Evolutionary conservation across 2,797 vertebrate genomes (phyloP).

Genomic region (Esox lucius): DNA sequence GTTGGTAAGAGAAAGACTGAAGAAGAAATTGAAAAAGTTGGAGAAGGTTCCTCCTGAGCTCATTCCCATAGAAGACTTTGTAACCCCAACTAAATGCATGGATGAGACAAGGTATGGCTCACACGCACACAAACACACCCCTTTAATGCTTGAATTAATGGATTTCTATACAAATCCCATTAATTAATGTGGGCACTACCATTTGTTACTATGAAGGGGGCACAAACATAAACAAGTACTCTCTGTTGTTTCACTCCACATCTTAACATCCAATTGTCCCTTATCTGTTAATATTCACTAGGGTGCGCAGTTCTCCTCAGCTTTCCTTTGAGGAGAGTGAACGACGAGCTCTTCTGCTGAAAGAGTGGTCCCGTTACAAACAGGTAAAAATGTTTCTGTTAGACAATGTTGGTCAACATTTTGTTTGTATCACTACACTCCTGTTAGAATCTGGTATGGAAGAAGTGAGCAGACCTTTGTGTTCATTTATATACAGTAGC

Average conservation of each 20-base stretch:
- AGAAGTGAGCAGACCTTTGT: not conserved
- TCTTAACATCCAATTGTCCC: not conserved
- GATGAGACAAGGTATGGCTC: slow-evolving; percentile 80
- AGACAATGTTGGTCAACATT: not conserved
- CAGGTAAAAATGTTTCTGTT: slow-evolving; percentile 51
- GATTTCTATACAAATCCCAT: not conserved
- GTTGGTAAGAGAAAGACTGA: slow-evolving; percentile 84
- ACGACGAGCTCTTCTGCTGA: slow-evolving; percentile 82
- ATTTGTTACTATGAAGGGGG: not conserved
- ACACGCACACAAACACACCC: not conserved
- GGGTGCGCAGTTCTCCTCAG: slow-evolving; percentile 68
- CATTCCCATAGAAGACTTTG: slow-evolving; percentile 92
- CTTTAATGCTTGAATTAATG: not conserved
- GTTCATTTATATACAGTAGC: not conserved
- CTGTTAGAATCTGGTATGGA: slow-evolving; percentile 5
- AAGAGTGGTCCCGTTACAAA: slow-evolving; percentile 87
- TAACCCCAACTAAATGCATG: slow-evolving; percentile 73
- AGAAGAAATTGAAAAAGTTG: slow-evolving; percentile 85
- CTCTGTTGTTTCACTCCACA: not conserved
- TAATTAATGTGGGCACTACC: not conserved
- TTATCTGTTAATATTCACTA: slow-evolving; percentile 49
- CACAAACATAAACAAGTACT: not conserved
- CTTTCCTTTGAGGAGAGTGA: slow-evolving; percentile 83
- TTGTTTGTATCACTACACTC: slow-evolving; percentile 11
- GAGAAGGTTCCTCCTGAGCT: slow-evolving; percentile 85